Conservation (phyloP, 2,888 invertebrate genomes). For the Luffia ferchaultella region DNA sequence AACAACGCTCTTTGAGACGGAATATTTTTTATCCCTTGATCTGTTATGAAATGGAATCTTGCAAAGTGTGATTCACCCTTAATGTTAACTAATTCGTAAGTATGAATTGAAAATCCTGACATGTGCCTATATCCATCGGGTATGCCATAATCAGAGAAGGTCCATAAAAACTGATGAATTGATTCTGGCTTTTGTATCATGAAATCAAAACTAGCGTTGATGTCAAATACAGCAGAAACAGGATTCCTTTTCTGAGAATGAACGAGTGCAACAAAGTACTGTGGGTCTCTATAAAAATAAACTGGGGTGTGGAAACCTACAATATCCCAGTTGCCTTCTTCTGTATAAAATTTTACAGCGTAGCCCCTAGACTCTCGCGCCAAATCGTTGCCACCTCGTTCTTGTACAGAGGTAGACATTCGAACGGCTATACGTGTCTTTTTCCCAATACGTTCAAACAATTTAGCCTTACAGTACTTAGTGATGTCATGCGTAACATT, state of each 20-base stretch:
- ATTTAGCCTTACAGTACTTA: constrained; percentile 75
- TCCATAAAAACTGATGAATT: constrained; percentile 75
- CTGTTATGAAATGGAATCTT: constrained; percentile 90
- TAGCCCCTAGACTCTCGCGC: constrained; percentile 86
- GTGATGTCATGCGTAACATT: constrained; percentile 84
- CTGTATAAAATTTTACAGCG: constrained; percentile 89
- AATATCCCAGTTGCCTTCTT: constrained; percentile 88
- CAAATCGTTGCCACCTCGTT: constrained; percentile 84
- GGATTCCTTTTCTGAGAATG: constrained; percentile 94
- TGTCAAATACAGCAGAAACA: constrained; percentile 80
- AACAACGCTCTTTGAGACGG: constrained; percentile 67
- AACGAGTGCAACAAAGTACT: constrained; percentile 83
- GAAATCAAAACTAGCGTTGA: constrained; percentile 90
- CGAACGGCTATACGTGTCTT: constrained; percentile 76
- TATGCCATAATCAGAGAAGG: constrained; percentile 86
- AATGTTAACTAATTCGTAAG: constrained; percentile 85
- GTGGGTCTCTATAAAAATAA: constrained; percentile 86
- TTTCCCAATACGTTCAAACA: constrained; percentile 78
- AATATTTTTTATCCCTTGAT: constrained; percentile 85
- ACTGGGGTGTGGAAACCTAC: constrained; percentile 87
- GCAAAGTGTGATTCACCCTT: constrained; percentile 75
- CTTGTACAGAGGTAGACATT: constrained; percentile 82
- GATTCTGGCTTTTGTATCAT: constrained; percentile 80
- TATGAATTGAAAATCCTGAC: constrained; percentile 91
- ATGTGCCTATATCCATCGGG: constrained; percentile 90